These are phyloP conservation scores for Drosophila teissieri DNA, from an alignment of 1,140 invertebrate genomes.

Conservation along the genomic window DNA sequence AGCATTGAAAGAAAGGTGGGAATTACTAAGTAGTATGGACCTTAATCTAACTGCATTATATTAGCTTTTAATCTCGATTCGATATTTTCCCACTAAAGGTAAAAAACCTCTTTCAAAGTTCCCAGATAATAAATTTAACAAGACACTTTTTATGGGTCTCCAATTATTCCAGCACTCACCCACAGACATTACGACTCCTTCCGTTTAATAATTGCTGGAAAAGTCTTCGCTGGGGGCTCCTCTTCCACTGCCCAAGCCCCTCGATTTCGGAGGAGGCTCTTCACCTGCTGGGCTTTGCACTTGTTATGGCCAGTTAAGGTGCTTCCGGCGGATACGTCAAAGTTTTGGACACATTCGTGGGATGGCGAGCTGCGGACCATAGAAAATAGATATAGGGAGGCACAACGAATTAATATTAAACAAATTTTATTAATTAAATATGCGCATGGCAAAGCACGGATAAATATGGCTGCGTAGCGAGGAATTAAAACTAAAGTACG, in stretches of 20 bases:
- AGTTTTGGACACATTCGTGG: conserved; percentile 63
- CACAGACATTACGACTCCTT: conserved; percentile 53
- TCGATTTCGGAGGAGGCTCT: conserved; percentile 33
- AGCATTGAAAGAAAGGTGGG: too few relatives aligned
- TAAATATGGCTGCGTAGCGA: conserved; percentile 21
- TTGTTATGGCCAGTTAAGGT: conserved; percentile 70
- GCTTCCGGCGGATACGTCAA: conserved; percentile 78
- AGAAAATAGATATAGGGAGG: conserved; percentile 63
- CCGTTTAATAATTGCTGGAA: conserved; percentile 16
- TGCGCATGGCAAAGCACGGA: conserved; percentile 64
- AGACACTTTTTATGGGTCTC: conserved; percentile 22
- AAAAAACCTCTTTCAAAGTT: neutral
- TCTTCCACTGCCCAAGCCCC: neutral
- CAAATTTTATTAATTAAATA: conserved; percentile 64
- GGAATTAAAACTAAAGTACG: conserved; percentile 73
- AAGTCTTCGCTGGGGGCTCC: conserved; percentile 6
- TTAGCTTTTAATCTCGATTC: too few relatives aligned
- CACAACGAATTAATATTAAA: conserved; percentile 72
- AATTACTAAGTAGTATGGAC: too few relatives aligned
- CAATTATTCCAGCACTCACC: conserved; percentile 55
- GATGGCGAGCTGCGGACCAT: conserved; percentile 63
- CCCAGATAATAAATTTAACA: conserved; percentile 4
- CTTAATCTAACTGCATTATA: too few relatives aligned
- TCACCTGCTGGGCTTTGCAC: conserved; percentile 63
- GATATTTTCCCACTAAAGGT: too few relatives aligned